Conservation (phyloP, 2,113 vertebrate species). For the Psettodes erumei region DNA sequence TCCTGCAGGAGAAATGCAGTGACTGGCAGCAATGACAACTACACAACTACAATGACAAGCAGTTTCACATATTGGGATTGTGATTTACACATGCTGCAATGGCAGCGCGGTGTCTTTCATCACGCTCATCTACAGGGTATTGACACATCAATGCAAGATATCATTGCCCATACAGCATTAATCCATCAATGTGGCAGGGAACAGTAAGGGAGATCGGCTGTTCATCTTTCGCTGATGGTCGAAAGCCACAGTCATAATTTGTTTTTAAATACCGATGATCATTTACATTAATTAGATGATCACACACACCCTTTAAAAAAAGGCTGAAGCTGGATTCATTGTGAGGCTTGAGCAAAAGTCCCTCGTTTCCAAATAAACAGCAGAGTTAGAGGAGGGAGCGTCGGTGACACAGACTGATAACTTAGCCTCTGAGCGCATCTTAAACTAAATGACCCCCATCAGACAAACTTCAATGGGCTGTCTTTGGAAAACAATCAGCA, state of each 20-base stretch:
- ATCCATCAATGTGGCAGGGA: conserved; percentile 23
- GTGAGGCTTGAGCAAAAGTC: conserved; percentile 7
- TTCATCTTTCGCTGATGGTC: conserved; percentile 7
- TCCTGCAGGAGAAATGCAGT: not conserved
- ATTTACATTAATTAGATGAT: conserved; percentile 31
- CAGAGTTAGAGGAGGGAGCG: conserved; percentile 29
- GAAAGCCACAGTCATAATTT: not conserved
- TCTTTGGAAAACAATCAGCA: conserved; percentile 82
- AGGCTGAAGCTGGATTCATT: conserved; percentile 14
- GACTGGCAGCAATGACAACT: not conserved
- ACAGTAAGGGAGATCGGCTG: not conserved
- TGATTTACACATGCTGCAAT: not conserved
- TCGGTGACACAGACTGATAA: conserved; percentile 75
- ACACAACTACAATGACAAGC: not conserved
- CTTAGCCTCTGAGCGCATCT: conserved; percentile 64
- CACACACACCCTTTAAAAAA: conserved; percentile 5
- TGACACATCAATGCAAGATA: not conserved
- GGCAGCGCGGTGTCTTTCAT: not conserved
- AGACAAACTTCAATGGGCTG: conserved; percentile 77
- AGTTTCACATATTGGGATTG: not conserved
- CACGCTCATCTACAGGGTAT: not conserved
- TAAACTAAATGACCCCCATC: conserved; percentile 78
- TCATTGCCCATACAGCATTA: conserved; percentile 1
- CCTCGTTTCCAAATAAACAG: conserved; percentile 35
- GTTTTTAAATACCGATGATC: not conserved